Evolutionary conservation across 1,140 invertebrate genomes (phyloP).

Genomic region (Heliconius eleuchia): DNA sequence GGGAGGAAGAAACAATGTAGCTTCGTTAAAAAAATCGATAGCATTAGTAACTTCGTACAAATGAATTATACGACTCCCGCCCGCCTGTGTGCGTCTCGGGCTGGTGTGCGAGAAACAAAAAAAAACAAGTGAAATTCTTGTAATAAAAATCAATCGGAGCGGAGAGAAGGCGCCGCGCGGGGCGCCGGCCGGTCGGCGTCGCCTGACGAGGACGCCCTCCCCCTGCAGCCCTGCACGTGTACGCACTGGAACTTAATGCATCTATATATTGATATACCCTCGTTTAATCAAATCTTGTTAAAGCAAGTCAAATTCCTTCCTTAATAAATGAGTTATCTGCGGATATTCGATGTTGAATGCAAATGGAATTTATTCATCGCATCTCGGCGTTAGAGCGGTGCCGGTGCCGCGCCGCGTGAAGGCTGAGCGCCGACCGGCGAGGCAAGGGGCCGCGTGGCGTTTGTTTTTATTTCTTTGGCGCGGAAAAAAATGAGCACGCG

Average conservation of each 20-base stretch:
- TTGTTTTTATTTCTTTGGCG: slow-evolving; percentile 79
- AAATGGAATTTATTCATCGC: background rate
- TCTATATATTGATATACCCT: slow-evolving; percentile 44
- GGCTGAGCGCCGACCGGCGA: background rate
- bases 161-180: slow-evolving; percentile 74
- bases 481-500: slow-evolving; percentile 76
- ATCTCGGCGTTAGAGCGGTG: background rate
- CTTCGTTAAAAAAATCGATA: slow-evolving; percentile 79
- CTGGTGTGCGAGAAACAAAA: slow-evolving; percentile 76
- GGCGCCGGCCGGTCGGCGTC: slow-evolving; percentile 70
- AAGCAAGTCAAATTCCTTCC: background rate
- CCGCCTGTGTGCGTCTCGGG: slow-evolving; percentile 67
- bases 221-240: slow-evolving; percentile 55
- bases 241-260: slow-evolving; percentile 51
- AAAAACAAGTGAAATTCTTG: slow-evolving; percentile 79
- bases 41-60: slow-evolving; percentile 78
- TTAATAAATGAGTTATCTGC: background rate
- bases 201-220: slow-evolving; percentile 47
- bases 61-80: slow-evolving; percentile 74
- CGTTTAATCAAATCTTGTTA: slow-evolving; percentile 30
- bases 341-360: background rate
- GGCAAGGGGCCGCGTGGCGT: slow-evolving; percentile 67
- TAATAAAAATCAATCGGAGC: slow-evolving; percentile 83
- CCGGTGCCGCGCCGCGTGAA: background rate
- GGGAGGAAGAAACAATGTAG: slow-evolving; percentile 37